Conservation (phyloP, 2,888 invertebrate species). For the Lochmaea crataegi region DNA sequence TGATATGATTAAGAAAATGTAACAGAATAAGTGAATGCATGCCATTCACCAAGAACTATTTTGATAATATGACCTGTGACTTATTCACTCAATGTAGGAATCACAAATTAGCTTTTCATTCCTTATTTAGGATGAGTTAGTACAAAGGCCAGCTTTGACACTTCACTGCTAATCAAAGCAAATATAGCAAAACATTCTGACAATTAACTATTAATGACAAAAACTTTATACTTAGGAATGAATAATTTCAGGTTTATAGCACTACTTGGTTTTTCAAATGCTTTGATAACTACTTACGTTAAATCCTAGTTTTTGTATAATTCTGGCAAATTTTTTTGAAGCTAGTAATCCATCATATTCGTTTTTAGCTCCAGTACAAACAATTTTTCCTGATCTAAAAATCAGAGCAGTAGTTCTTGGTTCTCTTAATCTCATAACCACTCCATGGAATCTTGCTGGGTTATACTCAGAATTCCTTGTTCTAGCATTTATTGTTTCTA, state of each 20-base stretch:
- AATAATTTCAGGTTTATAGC: no score
- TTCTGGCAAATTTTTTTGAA: slow-evolving; percentile 83
- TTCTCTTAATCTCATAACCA: slow-evolving; percentile 84
- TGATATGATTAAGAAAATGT: no score
- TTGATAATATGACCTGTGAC: no score
- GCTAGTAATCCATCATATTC: slow-evolving; percentile 81
- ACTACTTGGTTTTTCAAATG: neutral
- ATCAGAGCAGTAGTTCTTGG: slow-evolving; percentile 81
- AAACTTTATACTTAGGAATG: no score
- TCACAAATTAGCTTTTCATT: neutral
- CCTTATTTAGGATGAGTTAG: neutral
- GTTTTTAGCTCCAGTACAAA: slow-evolving; percentile 83
- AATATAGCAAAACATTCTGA: no score
- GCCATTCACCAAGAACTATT: no score
- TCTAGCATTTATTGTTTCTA: slow-evolving; percentile 80
- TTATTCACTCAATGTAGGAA: neutral
- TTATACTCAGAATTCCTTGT: slow-evolving; percentile 88
- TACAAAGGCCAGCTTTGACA: no score
- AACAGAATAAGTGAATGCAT: no score
- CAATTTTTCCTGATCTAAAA: slow-evolving; percentile 85
- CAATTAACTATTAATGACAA: no score
- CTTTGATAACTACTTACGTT: slow-evolving; percentile 60
- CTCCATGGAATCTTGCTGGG: slow-evolving; percentile 83
- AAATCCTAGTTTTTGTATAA: slow-evolving; percentile 84
- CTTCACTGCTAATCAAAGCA: no score